Evolutionary conservation across 2,888 invertebrate species (phyloP), one percentile per base, ranked within the genome.

Genomic region (Nemapogon koenigi): DNA sequence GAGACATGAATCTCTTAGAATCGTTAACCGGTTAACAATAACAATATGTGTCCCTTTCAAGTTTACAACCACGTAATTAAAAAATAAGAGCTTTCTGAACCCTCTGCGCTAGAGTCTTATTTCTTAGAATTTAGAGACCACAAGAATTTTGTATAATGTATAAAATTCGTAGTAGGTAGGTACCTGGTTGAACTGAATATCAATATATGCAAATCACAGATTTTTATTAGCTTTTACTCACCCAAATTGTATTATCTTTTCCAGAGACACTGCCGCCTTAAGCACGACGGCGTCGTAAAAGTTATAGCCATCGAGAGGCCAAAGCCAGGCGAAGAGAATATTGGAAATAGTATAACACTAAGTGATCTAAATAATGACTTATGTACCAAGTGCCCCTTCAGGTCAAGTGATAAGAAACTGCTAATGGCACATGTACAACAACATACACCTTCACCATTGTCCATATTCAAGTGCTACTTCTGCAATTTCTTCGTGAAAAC

Each of bases 401-500:
- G 81, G 43, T 81, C 83, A 25, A 71, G 81, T 44, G 81, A 84
- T 50, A 78, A 83, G 40, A 71, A 79, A 33, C 69, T 80, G 35
- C 79, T 89, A 43, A 76, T 84, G 28, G 68, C 75, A 16, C 90
- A 92, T 59, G 68, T 85, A 47, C 82, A 84, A 42, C 86, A 88
- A 49, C 91, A 93, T 61, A 81, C 84, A 36, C 84, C 87, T 0
- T 81, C 83, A 39, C 67, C 84, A 1, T 85, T 85, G 40, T 87
- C 87, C 30, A 83, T 87, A 48, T 87, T 87, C 57, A 90, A 89
- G 61, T 94, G 94, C 61, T 86, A 84, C 50, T 86, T 86, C 53
- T 94, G 94, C 57, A 87, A 89, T 0, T 94, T 83, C 66, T 91
- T 87, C 59, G 91, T 90, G 1, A 82, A 83, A 49, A 82, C 84